These are phyloP conservation scores for Anas platyrhynchos DNA, from an alignment of 2,113 vertebrate genomes.

Conservation along the genomic window DNA sequence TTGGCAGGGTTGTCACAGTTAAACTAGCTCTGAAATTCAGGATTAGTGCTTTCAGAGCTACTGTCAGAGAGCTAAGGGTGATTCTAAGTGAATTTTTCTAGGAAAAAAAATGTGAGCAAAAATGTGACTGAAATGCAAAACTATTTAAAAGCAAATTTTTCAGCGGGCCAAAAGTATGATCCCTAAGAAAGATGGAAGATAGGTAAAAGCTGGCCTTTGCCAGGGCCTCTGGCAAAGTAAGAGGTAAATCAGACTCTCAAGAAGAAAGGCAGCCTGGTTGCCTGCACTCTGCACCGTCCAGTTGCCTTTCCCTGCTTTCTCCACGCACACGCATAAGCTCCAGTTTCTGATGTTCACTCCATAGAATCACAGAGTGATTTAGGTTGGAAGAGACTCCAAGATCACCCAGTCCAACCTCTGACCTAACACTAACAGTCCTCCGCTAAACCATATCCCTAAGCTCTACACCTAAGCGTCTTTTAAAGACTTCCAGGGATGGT, in stretches of 20 bases:
- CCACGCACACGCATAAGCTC: not conserved
- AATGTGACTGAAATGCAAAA: not conserved
- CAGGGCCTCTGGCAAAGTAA: not conserved
- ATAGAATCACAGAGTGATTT: no score
- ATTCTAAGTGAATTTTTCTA: not conserved
- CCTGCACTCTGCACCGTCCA: not conserved
- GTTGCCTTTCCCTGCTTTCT: not conserved
- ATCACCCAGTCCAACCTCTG: no score
- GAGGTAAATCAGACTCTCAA: not conserved
- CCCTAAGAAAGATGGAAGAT: not conserved
- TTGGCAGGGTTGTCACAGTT: not conserved
- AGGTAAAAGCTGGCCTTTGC: not conserved
- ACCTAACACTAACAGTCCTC: no score
- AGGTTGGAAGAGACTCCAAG: no score
- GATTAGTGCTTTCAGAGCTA: not conserved
- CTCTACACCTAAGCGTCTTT: no score
- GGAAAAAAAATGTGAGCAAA: not conserved
- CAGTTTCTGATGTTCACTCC: not conserved
- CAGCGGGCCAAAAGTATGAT: not conserved
- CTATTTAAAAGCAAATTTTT: not conserved
- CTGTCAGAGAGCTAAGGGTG: not conserved
- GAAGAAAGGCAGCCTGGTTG: not conserved
- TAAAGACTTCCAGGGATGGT: no score
- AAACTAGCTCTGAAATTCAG: not conserved
- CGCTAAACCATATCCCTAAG: no score